Conservation (phyloP, 1,140 invertebrate species). For the Drosophila miranda region DNA sequence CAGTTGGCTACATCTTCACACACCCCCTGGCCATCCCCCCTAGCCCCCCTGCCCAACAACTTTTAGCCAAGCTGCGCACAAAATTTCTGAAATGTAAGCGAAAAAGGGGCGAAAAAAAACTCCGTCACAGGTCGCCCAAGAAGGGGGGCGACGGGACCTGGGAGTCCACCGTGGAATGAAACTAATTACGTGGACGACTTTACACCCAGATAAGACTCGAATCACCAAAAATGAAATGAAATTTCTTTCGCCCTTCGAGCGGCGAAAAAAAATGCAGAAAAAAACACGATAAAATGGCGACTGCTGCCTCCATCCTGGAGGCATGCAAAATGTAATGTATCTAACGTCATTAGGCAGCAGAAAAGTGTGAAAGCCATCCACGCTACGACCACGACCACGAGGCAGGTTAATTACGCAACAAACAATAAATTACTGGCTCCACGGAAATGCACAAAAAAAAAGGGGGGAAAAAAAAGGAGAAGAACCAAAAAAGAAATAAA, state of each 20-base stretch:
- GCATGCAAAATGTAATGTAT: constrained; percentile 40
- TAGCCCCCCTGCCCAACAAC: background rate
- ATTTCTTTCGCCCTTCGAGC: constrained; percentile 21
- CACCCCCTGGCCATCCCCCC: too few species aligned
- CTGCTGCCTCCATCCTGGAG: background rate
- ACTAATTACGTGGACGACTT: constrained; percentile 73
- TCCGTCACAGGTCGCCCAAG: constrained; percentile 31
- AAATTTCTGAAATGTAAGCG: constrained; percentile 73
- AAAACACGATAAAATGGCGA: background rate
- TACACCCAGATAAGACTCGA: constrained; percentile 76
- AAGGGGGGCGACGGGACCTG: too few species aligned
- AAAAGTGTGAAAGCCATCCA: constrained; percentile 63
- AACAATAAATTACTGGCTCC: constrained; percentile 73
- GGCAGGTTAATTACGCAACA: constrained; percentile 76
- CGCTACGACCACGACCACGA: constrained; percentile 36
- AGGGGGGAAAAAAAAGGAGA: background rate
- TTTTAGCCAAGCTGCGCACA: constrained; percentile 57
- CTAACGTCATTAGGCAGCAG: constrained; percentile 61
- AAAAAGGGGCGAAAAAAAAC: constrained; percentile 35
- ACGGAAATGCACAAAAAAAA: constrained; percentile 43
- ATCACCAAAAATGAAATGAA: constrained; percentile 66
- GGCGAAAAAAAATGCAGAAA: background rate
- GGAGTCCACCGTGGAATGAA: constrained; percentile 38
- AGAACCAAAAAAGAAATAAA: background rate
- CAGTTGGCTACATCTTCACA: too few species aligned